Percentiles rank a stretch among this genome's conserved stretches.
Conservation (phyloP, 2,888 invertebrate species). For the Synanthedon myopaeformis region DNA sequence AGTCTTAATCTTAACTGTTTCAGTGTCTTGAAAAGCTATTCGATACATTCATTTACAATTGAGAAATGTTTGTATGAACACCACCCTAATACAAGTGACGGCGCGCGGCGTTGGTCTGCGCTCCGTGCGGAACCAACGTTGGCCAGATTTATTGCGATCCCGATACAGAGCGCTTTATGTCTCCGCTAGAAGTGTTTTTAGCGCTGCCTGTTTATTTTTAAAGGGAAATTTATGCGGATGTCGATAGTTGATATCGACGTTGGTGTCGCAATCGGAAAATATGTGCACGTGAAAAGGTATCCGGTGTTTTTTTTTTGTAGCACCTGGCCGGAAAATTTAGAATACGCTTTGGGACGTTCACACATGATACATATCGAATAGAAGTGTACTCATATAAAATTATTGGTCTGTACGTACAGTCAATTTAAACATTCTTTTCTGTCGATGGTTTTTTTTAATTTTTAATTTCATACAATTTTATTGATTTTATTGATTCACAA, state of each 20-base stretch:
- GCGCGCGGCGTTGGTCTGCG: neutral
- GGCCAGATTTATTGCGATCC: slow-evolving; percentile 24
- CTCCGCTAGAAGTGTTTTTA: slow-evolving; percentile 18
- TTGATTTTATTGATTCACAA: no score
- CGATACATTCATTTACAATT: no score
- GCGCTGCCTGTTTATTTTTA: slow-evolving; percentile 22
- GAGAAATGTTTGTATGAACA: neutral
- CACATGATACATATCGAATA: no score
- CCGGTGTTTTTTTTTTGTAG: neutral
- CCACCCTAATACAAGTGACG: neutral
- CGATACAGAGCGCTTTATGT: slow-evolving; percentile 26
- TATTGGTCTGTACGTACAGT: no score
- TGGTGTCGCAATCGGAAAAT: neutral
- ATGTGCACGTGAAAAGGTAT: neutral
- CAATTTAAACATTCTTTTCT: no score
- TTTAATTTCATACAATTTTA: no score
- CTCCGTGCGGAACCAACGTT: slow-evolving; percentile 5
- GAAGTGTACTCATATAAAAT: no score
- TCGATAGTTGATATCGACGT: slow-evolving; percentile 6
- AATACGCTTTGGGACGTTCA: no score
- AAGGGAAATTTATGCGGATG: slow-evolving; percentile 18
- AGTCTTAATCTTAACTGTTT: no score
- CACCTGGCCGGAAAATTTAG: no score
- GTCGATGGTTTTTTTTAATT: no score
- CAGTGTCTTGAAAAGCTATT: no score